Conservation (phyloP, 1,140 invertebrate genomes). For the Drosophila pallidifrons region DNA sequence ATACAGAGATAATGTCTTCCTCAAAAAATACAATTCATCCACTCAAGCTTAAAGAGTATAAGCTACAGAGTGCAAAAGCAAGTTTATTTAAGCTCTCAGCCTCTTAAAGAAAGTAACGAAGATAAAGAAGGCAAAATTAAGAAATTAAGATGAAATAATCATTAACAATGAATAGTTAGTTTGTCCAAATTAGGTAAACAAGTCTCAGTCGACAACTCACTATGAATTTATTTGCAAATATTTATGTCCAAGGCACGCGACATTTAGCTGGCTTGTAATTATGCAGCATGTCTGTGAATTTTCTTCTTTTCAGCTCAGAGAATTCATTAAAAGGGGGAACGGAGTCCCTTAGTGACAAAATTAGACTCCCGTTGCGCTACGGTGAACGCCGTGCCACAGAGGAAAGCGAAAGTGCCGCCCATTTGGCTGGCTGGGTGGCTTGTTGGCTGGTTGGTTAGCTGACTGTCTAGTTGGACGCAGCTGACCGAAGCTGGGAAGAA, state of each 20-base stretch:
- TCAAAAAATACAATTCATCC: too few species aligned
- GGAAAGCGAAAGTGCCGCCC: slow-evolving; percentile 80
- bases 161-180: slow-evolving; percentile 62
- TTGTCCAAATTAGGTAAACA: slow-evolving; percentile 37
- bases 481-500: slow-evolving; percentile 80
- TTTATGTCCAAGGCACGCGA: slow-evolving; percentile 65
- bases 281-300: slow-evolving; percentile 56
- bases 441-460: slow-evolving; percentile 30
- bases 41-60: too few species aligned
- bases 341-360: slow-evolving; percentile 64
- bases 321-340: slow-evolving; percentile 55
- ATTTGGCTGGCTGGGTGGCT: slow-evolving; percentile 34
- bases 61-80: neutral
- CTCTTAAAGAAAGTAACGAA: slow-evolving; percentile 12
- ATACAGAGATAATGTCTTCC: too few species aligned
- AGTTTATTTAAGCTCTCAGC: neutral
- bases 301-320: slow-evolving; percentile 46
- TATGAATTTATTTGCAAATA: slow-evolving; percentile 54
- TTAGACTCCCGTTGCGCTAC: slow-evolving; percentile 64
- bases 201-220: slow-evolving; percentile 31
- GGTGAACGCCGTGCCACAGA: slow-evolving; percentile 42
- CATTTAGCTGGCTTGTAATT: slow-evolving; percentile 65
- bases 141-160: slow-evolving; percentile 63
- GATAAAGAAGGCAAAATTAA: slow-evolving; percentile 21
- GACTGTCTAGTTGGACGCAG: slow-evolving; percentile 65